A percentile compares a stretch with the other conserved stretches of the same genome.
phyloP scores from a whole-genome alignment of 1,140 invertebrate species.

The Trichonephila clavipes region DNA sequence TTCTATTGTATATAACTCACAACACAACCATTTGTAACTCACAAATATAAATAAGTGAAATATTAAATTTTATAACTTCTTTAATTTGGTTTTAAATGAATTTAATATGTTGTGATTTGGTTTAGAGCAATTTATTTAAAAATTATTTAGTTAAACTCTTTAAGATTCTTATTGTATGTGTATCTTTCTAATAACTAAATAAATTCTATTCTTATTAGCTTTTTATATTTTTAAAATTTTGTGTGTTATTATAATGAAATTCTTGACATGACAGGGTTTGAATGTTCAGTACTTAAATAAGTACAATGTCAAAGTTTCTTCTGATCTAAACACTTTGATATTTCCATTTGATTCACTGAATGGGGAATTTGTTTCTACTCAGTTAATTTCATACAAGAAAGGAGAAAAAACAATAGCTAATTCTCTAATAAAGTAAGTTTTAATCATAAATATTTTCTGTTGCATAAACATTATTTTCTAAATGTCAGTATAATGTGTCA shows the following conservation, averaged over 20 bases:
- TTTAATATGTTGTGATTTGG: not conserved
- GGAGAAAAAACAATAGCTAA: not conserved
- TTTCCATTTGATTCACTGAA: constrained; percentile 54
- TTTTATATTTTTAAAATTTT: not conserved
- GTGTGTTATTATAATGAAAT: not conserved
- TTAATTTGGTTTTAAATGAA: not conserved
- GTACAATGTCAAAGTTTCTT: constrained; percentile 41
- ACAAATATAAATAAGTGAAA: too few species aligned
- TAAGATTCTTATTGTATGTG: not conserved
- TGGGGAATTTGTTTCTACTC: constrained; percentile 9
- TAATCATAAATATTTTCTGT: not conserved
- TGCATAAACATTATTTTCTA: not conserved
- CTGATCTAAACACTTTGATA: constrained; percentile 27
- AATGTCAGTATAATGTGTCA: not conserved
- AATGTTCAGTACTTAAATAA: constrained; percentile 14
- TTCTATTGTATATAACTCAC: too few species aligned
- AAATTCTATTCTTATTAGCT: too few species aligned
- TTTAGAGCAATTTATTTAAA: not conserved
- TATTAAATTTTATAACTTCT: not conserved
- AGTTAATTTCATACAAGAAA: not conserved
- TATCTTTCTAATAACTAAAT: not conserved
- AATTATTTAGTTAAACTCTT: not conserved
- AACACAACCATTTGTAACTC: too few species aligned
- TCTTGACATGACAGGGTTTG: not conserved
- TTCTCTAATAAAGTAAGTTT: not conserved